Percentiles rank a stretch among this genome's conserved stretches.
Evolutionary conservation across 2,888 invertebrate species (phyloP).

Genomic region (Uloborus plumipes): DNA sequence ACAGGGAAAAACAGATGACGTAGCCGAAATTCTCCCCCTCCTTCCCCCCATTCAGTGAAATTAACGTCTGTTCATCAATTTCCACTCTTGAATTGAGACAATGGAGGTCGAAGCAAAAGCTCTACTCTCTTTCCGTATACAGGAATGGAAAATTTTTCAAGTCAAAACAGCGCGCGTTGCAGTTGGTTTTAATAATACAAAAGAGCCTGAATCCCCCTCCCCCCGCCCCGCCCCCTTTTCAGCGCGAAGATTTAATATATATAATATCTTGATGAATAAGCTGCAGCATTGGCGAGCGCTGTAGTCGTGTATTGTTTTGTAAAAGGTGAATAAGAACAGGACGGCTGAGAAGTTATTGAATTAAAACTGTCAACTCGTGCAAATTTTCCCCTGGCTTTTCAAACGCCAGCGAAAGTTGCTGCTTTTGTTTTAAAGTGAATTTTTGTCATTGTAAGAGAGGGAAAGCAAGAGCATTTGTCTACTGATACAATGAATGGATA

Average conservation of each 20-base stretch:
- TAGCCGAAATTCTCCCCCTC: constrained; percentile 16
- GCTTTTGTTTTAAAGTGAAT: constrained; percentile 63
- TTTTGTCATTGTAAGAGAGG: constrained; percentile 52
- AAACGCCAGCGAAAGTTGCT: constrained; percentile 53
- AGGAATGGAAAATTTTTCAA: constrained; percentile 63
- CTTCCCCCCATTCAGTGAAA: constrained; percentile 44
- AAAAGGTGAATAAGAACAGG: constrained; percentile 37
- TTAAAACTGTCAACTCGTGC: constrained; percentile 63
- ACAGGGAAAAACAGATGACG: constrained; percentile 62
- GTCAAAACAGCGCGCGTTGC: constrained; percentile 53
- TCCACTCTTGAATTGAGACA: constrained; percentile 64
- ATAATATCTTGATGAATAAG: constrained; percentile 64
- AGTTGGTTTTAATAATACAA: constrained; percentile 62
- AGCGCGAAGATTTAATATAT: constrained; percentile 45
- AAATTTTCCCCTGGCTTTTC: constrained; percentile 27
- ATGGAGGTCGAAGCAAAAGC: constrained; percentile 56
- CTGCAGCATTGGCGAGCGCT: constrained; percentile 26
- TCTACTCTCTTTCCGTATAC: constrained; percentile 34
- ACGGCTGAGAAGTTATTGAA: constrained; percentile 56
- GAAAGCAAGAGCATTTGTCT: constrained; percentile 34
- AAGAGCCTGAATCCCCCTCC: constrained; percentile 17
- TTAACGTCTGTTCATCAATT: constrained; percentile 65
- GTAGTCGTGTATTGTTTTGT: constrained; percentile 56
- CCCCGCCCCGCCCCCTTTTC: constrained; percentile 9
- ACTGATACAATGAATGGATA: constrained; percentile 29